Conservation (phyloP, 1,140 invertebrate species). For the Portunus trituberculatus region DNA sequence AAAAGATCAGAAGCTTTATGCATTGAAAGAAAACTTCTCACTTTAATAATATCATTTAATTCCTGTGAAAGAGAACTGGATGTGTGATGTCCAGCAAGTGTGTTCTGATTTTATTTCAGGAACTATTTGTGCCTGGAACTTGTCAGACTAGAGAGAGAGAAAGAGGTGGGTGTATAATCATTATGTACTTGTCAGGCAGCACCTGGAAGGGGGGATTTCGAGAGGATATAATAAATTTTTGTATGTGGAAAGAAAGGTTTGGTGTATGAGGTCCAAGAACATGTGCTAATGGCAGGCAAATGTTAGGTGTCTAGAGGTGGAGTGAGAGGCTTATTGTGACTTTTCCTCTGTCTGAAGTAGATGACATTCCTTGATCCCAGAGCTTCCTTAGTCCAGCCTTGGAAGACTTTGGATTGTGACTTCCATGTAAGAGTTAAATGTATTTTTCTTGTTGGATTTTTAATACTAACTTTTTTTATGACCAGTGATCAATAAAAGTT, state of each 20-base stretch:
- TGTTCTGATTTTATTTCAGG: no score
- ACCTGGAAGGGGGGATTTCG: neutral
- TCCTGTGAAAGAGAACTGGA: no score
- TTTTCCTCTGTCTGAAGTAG: neutral
- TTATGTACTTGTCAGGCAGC: neutral
- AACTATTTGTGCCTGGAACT: neutral
- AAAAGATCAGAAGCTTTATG: no score
- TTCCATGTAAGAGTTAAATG: neutral
- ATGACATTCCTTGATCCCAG: neutral
- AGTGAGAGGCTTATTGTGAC: no score
- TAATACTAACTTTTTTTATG: slow-evolving; percentile 57
- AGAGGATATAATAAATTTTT: no score
- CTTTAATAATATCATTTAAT: no score
- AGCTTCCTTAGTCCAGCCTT: neutral
- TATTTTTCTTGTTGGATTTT: slow-evolving; percentile 63
- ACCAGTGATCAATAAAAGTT: neutral
- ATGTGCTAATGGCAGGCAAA: no score
- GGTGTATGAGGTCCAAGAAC: neutral
- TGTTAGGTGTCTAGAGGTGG: no score
- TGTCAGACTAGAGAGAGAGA: neutral
- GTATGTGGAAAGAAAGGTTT: neutral
- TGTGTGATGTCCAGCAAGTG: no score
- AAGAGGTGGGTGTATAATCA: neutral
- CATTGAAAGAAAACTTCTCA: no score
- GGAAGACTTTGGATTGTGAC: neutral